A percentile compares a stretch with the other conserved stretches of the same genome.
Evolutionary conservation across 2,888 invertebrate genomes (phyloP).

Genomic region (Allolobophora icterica): DNA sequence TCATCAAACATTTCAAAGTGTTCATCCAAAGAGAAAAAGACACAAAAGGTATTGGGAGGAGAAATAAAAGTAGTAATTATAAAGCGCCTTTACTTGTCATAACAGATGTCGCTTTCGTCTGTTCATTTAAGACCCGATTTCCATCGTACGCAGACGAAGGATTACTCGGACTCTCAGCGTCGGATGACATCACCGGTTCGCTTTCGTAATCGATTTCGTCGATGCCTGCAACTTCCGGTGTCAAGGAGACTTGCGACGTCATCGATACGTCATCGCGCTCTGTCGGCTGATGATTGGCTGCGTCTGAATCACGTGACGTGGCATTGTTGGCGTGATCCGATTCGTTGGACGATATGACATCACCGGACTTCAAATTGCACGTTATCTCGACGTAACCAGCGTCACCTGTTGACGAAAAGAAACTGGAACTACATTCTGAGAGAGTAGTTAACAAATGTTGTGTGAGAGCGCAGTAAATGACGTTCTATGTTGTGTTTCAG

Average conservation of each 20-base stretch:
- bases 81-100: background rate
- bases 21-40: too few species aligned
- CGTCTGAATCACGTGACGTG: too few species aligned
- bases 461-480: too few species aligned
- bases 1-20: too few species aligned
- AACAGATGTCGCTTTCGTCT: background rate
- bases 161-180: background rate
- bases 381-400: background rate
- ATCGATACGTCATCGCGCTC: background rate
- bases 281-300: too few species aligned
- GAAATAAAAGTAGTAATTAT: too few species aligned
- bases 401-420: background rate
- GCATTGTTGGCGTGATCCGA: background rate
- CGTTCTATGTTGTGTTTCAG: too few species aligned
- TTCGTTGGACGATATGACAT: background rate
- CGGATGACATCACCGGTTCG: background rate
- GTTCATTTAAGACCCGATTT: background rate
- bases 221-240: background rate
- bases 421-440: too few species aligned
- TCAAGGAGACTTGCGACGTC: background rate
- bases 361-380: slow-evolving; percentile 1
- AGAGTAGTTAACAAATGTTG: too few species aligned
- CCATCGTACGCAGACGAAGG: background rate
- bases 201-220: background rate
- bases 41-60: too few species aligned